A percentile compares a stretch with the other conserved stretches of the same genome.
phyloP scores from a whole-genome alignment of 2,113 vertebrate genomes.

The Cebidichthys violaceus region DNA sequence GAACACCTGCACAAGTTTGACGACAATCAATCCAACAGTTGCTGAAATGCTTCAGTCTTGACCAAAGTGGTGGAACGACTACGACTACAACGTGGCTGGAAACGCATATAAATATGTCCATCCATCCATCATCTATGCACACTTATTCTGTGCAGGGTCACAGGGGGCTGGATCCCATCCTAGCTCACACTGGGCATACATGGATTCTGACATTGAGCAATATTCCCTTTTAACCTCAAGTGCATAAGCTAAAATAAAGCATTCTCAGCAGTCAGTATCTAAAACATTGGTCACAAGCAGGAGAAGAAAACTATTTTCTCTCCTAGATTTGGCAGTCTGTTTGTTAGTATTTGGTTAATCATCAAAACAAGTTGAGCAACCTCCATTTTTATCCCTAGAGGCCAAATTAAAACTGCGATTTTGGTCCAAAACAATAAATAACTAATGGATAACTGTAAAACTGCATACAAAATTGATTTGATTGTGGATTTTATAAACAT shows the following conservation, averaged over 20 bases:
- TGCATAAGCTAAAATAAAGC: conserved; percentile 55
- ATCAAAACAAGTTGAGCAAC: conserved; percentile 67
- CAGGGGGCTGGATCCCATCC: neutral
- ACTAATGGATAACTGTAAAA: neutral
- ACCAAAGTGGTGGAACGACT: neutral
- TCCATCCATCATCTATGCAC: neutral
- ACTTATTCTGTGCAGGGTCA: conserved; percentile 2
- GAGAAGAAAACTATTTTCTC: conserved; percentile 62
- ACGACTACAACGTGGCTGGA: neutral
- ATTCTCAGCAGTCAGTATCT: conserved; percentile 53
- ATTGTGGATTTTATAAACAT: neutral
- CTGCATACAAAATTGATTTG: neutral
- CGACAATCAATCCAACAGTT: neutral
- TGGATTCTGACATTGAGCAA: conserved; percentile 37
- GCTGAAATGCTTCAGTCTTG: neutral
- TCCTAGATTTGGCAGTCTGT: conserved; percentile 22
- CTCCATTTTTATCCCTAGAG: conserved; percentile 9
- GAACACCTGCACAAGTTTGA: neutral
- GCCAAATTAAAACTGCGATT: neutral
- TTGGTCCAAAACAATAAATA: neutral
- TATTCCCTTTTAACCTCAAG: conserved; percentile 63
- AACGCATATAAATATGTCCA: neutral
- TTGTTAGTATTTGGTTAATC: conserved; percentile 56
- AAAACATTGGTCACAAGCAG: conserved; percentile 49
- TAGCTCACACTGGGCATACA: neutral